phyloP scores from a whole-genome alignment of 2,797 vertebrate genomes.

The Apogon hyalosoma region DNA sequence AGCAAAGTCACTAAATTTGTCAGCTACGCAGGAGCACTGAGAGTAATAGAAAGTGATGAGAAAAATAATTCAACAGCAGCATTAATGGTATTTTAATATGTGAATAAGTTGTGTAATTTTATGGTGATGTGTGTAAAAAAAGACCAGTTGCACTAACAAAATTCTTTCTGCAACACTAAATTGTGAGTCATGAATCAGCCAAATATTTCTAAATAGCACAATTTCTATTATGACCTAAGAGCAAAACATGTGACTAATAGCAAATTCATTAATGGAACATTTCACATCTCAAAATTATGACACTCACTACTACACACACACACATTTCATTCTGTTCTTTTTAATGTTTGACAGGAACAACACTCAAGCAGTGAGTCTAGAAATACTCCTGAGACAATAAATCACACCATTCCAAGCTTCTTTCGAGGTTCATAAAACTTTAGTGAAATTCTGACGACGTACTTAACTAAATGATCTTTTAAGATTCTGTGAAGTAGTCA shows the following conservation, averaged over 20 bases:
- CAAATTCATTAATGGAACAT: too few species aligned
- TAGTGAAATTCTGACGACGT: conserved; percentile 41
- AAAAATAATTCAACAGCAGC: not conserved
- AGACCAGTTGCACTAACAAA: not conserved
- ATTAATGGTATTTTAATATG: too few species aligned
- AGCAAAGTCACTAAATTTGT: not conserved
- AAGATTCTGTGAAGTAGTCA: conserved; percentile 10
- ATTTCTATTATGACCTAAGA: not conserved
- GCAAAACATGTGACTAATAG: not conserved
- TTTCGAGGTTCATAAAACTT: conserved; percentile 10
- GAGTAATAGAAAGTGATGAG: not conserved
- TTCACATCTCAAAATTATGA: too few species aligned
- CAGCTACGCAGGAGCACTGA: conserved; percentile 1
- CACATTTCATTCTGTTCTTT: not conserved
- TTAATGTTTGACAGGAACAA: not conserved
- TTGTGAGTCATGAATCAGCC: too few species aligned
- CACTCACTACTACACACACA: too few species aligned
- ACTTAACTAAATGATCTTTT: conserved; percentile 9
- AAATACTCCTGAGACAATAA: not conserved
- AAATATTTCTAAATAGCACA: too few species aligned
- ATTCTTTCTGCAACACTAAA: not conserved
- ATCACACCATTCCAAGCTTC: not conserved
- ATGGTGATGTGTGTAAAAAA: too few species aligned
- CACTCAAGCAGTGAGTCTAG: not conserved
- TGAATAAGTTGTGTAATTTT: too few species aligned